A percentile compares a stretch with the other conserved stretches of the same genome.
These are phyloP conservation scores for Aspidiotus destructor DNA, from an alignment of 2,888 invertebrate genomes.

Conservation along the genomic window DNA sequence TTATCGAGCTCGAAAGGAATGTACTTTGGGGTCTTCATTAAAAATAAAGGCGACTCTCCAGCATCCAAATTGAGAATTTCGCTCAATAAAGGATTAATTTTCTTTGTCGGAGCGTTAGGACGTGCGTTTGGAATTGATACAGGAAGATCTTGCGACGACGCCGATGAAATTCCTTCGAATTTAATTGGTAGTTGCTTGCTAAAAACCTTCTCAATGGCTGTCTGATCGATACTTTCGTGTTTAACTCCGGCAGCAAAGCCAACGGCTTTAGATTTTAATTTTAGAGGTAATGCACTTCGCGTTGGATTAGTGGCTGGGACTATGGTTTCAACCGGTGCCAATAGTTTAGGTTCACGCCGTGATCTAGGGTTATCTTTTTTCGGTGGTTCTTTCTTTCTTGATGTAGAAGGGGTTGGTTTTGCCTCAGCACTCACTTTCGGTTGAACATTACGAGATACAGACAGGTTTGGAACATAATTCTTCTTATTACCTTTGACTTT, in stretches of 20 bases:
- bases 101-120: background rate
- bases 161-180: background rate
- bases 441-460: slow-evolving; percentile 15
- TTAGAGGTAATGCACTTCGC: background rate
- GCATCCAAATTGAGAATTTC: slow-evolving; percentile 9
- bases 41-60: slow-evolving; percentile 14
- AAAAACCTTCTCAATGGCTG: background rate
- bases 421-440: slow-evolving; percentile 16
- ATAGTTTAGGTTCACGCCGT: background rate
- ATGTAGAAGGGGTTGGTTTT: background rate
- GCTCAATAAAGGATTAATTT: slow-evolving; percentile 10
- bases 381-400: background rate
- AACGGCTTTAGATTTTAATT: background rate
- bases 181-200: background rate
- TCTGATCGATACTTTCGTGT: background rate
- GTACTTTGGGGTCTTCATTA: slow-evolving; percentile 21
- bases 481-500: slow-evolving; percentile 1
- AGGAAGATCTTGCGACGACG: slow-evolving; percentile 19
- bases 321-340: background rate
- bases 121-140: slow-evolving; percentile 11
- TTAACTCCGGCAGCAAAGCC: background rate
- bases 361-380: background rate
- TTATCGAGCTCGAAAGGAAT: slow-evolving; percentile 14
- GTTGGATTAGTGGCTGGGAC: background rate
- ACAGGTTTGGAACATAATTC: slow-evolving; percentile 21